phyloP scores from a whole-genome alignment of 2,888 invertebrate species.

The Ptilodon capucinus region DNA sequence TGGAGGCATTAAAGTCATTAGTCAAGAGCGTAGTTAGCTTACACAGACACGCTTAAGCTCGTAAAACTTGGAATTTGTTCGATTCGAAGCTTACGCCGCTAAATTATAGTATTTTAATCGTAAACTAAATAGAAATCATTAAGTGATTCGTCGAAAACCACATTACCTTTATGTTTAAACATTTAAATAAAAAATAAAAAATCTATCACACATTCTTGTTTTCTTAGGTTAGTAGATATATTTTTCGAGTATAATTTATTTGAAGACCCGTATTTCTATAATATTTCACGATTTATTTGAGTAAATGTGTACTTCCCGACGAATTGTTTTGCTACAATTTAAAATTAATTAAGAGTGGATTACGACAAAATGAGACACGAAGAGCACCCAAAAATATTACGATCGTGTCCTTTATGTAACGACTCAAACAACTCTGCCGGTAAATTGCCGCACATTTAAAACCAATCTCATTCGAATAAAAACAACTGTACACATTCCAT shows the following conservation, averaged over 20 bases:
- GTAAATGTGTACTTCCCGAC: too few species aligned
- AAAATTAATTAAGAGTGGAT: too few species aligned
- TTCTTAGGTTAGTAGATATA: not conserved
- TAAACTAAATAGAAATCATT: not conserved
- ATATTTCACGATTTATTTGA: too few species aligned
- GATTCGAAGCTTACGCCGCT: not conserved
- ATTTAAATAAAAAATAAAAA: not conserved
- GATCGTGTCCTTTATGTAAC: too few species aligned
- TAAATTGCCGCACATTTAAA: too few species aligned
- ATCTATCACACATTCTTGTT: not conserved
- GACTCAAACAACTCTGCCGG: too few species aligned
- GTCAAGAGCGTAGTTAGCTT: slow-evolving; percentile 6
- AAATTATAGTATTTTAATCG: not conserved
- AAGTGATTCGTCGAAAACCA: not conserved
- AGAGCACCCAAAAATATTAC: too few species aligned
- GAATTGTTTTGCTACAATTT: too few species aligned
- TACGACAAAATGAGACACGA: too few species aligned
- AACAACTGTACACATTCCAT: slow-evolving; percentile 8
- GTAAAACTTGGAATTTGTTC: slow-evolving; percentile 1
- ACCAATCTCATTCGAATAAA: not conserved
- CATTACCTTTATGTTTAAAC: not conserved
- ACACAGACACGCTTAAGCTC: not conserved
- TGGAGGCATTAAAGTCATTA: slow-evolving; percentile 19
- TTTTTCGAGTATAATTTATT: not conserved
- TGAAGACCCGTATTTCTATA: not conserved